These are phyloP conservation scores for Ptycholaimellus sp. DNA, from an alignment of 2,888 invertebrate species.

Conservation along the genomic window DNA sequence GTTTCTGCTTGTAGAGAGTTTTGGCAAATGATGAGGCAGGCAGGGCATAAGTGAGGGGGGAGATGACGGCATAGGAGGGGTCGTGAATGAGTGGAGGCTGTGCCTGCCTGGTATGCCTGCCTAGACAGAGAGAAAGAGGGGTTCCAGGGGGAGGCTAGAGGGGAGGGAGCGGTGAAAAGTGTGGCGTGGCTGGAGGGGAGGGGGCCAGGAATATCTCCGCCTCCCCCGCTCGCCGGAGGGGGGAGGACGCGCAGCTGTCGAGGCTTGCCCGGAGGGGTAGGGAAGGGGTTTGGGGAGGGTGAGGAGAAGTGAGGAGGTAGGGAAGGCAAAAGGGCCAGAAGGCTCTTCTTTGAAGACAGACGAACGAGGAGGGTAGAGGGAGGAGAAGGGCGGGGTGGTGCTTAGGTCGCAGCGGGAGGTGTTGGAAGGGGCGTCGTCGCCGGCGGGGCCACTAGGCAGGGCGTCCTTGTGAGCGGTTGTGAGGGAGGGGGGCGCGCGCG, in stretches of 20 bases:
- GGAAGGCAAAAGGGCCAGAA: background rate
- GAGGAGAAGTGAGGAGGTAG: background rate
- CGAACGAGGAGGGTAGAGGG: too few relatives aligned
- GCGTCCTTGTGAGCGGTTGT: too few relatives aligned
- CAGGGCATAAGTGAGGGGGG: too few relatives aligned
- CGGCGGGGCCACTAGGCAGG: too few relatives aligned
- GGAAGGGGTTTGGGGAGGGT: background rate
- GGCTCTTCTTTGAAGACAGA: background rate
- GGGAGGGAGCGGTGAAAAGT: constrained; percentile 7
- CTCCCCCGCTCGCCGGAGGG: background rate
- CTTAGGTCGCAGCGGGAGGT: too few relatives aligned
- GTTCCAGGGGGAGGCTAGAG: background rate
- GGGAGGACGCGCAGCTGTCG: background rate
- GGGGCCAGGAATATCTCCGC: background rate
- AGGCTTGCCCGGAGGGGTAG: background rate
- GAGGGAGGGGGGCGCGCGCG: too few relatives aligned
- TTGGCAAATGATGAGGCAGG: too few relatives aligned
- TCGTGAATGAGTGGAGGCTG: constrained; percentile 3
- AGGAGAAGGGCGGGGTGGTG: too few relatives aligned
- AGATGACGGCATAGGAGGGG: too few relatives aligned
- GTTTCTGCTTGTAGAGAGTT: too few relatives aligned
- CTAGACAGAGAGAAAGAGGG: background rate
- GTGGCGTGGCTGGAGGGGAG: constrained; percentile 2
- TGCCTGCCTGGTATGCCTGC: background rate
- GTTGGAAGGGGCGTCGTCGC: too few relatives aligned